Evolutionary conservation across 2,797 vertebrate genomes (phyloP).

Genomic region (Gadopsis bispinosus): DNA sequence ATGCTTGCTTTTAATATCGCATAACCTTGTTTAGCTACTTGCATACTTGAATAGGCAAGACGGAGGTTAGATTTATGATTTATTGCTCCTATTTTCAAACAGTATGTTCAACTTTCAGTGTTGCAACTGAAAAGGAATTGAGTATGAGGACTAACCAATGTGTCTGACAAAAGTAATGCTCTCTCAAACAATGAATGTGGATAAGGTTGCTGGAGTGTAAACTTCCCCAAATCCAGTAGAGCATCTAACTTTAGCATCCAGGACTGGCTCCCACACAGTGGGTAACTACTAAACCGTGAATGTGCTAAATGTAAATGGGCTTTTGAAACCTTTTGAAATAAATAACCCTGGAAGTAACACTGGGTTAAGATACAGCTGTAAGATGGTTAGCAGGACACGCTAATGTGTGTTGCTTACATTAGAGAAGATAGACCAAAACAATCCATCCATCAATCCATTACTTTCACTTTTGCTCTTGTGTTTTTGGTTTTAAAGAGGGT

Average conservation of each 20-base stretch:
- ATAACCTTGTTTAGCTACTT: too few species aligned
- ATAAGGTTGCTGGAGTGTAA: too few species aligned
- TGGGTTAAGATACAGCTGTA: neutral
- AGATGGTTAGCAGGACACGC: neutral
- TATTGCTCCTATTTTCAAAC: too few species aligned
- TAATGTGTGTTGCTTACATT: neutral
- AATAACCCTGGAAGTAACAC: neutral
- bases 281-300: neutral
- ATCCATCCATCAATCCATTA: neutral
- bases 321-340: neutral
- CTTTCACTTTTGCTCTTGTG: neutral
- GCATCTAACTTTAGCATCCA: neutral
- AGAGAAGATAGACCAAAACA: too few species aligned
- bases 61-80: neutral
- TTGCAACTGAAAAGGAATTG: neutral
- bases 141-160: neutral
- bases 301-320: neutral
- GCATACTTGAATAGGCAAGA: neutral
- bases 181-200: neutral
- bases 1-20: too few species aligned
- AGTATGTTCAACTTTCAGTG: neutral
- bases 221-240: too few species aligned
- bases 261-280: neutral
- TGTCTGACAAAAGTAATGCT: neutral
- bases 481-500: neutral